A percentile compares a stretch with the other conserved stretches of the same genome.
Conservation (phyloP, 2,113 vertebrate genomes). For the Psittacus erithacus region DNA sequence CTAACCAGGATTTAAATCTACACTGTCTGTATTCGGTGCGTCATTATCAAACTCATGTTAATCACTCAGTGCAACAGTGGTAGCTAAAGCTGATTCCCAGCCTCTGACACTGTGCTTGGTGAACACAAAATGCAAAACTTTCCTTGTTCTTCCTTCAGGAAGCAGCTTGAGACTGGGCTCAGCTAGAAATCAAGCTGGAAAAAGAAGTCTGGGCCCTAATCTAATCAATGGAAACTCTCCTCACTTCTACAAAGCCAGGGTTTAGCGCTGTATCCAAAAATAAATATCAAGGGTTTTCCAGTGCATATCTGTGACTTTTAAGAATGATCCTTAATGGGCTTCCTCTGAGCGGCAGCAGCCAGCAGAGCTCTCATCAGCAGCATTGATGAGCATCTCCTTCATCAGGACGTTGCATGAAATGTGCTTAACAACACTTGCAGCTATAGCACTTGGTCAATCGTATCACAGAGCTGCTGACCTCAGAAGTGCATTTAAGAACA, state of each 20-base stretch:
- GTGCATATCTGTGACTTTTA: neutral
- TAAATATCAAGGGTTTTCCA: slow-evolving; percentile 50
- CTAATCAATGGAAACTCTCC: slow-evolving; percentile 60
- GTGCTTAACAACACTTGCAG: neutral
- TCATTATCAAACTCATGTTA: neutral
- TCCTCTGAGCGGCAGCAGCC: neutral
- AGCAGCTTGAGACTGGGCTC: neutral
- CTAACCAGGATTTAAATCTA: neutral
- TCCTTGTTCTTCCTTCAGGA: neutral
- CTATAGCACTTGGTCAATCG: rapidly evolving
- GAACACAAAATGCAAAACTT: neutral
- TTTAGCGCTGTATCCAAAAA: slow-evolving; percentile 42
- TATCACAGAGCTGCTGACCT: neutral
- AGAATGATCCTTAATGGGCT: neutral
- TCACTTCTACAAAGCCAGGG: slow-evolving; percentile 29
- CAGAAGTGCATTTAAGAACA: neutral
- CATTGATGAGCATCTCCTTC: neutral
- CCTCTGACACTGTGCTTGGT: neutral
- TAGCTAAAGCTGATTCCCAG: neutral
- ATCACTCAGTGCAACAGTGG: neutral
- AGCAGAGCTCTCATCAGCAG: neutral
- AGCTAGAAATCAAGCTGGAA: slow-evolving; percentile 40
- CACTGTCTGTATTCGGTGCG: neutral
- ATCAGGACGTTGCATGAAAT: rapidly evolving
- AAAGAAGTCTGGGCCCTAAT: slow-evolving; percentile 48